A percentile compares a stretch with the other conserved stretches of the same genome.
phyloP scores from a whole-genome alignment of 2,888 invertebrate genomes.

The Kuschelorhynchus macadamiae region DNA sequence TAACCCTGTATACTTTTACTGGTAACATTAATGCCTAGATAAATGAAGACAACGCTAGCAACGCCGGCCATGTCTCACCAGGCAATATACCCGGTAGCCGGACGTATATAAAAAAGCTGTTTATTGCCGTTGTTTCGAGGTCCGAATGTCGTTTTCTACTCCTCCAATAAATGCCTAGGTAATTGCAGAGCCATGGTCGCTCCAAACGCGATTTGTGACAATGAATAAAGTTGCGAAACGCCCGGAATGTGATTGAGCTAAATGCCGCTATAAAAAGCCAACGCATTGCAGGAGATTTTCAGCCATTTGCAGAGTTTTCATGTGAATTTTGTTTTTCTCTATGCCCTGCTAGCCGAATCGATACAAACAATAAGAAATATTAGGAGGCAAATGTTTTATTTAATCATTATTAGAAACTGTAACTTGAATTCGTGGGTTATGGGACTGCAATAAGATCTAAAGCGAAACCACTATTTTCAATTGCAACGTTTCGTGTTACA shows the following conservation, averaged over 20 bases:
- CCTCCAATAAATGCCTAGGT: conserved; percentile 61
- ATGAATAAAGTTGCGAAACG: conserved; percentile 62
- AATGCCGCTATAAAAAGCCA: conserved; percentile 62
- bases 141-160: conserved; percentile 51
- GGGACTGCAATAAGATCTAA: too few species aligned
- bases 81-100: conserved; percentile 1
- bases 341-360: not conserved
- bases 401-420: too few species aligned
- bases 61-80: not conserved
- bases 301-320: conserved; percentile 14
- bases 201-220: conserved; percentile 62
- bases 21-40: too few species aligned
- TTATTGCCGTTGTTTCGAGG: conserved; percentile 46
- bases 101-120: conserved; percentile 37
- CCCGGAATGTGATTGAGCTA: conserved; percentile 64
- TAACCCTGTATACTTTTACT: too few species aligned
- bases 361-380: too few species aligned
- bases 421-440: too few species aligned
- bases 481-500: too few species aligned
- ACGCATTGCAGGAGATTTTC: conserved; percentile 43
- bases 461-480: too few species aligned
- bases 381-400: not conserved
- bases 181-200: conserved; percentile 56
- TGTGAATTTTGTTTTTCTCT: conserved; percentile 5
- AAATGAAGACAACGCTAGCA: too few species aligned